Percentiles rank a stretch among this genome's conserved stretches.
phyloP scores from a whole-genome alignment of 2,113 vertebrate species.

The Periophthalmus modestus region DNA sequence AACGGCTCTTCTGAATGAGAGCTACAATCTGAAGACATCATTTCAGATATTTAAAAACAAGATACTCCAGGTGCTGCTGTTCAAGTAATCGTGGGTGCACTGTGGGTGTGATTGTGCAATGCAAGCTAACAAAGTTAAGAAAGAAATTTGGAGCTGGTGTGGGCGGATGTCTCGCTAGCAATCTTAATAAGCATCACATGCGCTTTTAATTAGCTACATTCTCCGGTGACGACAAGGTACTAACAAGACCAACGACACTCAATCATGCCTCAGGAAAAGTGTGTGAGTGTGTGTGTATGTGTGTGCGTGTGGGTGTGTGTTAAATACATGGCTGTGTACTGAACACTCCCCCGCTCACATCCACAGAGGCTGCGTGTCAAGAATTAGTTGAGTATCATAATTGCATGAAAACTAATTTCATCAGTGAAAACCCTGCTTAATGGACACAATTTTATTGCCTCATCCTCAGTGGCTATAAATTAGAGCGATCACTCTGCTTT shows the following conservation, averaged over 20 bases:
- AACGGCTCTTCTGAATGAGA: background rate
- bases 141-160: constrained; percentile 40
- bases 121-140: constrained; percentile 60
- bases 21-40: background rate
- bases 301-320: constrained; percentile 5
- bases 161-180: constrained; percentile 57
- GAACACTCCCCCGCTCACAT: constrained; percentile 37
- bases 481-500: constrained; percentile 62
- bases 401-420: constrained; percentile 76
- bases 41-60: background rate
- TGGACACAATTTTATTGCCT: constrained; percentile 63
- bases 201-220: constrained; percentile 70
- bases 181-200: constrained; percentile 67
- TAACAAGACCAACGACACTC: constrained; percentile 63
- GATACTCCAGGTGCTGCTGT: background rate
- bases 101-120: constrained; percentile 31
- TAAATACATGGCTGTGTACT: constrained; percentile 20
- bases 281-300: constrained; percentile 18
- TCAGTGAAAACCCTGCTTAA: constrained; percentile 70
- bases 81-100: constrained; percentile 16
- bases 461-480: constrained; percentile 64
- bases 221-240: constrained; percentile 61
- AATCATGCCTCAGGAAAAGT: constrained; percentile 43
- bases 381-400: constrained; percentile 68
- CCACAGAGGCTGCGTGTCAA: constrained; percentile 60